Evolutionary conservation across 1,140 invertebrate species (phyloP).

Genomic region (Drosophila oshimai): DNA sequence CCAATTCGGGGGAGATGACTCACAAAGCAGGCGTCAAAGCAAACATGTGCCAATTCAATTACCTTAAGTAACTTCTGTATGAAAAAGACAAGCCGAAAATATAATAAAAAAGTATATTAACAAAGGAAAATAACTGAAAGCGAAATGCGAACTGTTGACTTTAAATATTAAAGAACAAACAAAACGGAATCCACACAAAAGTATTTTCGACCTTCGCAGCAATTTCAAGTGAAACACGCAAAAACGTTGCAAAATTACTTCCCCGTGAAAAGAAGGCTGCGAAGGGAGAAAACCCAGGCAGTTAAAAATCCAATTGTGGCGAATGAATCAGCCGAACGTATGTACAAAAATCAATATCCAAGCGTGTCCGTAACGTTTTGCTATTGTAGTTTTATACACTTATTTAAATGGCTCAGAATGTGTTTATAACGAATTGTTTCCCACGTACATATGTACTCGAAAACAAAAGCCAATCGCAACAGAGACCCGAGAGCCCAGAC

Average conservation of each 20-base stretch:
- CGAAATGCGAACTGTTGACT: constrained; percentile 44
- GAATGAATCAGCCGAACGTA: constrained; percentile 46
- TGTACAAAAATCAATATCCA: constrained; percentile 51
- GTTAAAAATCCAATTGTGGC: constrained; percentile 9
- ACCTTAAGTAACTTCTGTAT: constrained; percentile 10
- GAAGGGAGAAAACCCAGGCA: constrained; percentile 9
- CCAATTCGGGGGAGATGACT: constrained; percentile 8
- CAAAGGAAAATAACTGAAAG: constrained; percentile 44
- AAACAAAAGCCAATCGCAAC: background rate
- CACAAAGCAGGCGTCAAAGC: constrained; percentile 8
- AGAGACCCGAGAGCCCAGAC: background rate
- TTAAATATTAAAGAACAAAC: constrained; percentile 62
- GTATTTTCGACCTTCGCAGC: constrained; percentile 58
- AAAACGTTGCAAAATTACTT: constrained; percentile 61
- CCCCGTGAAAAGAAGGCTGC: constrained; percentile 15
- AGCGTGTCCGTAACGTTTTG: constrained; percentile 48
- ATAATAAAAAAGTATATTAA: background rate
- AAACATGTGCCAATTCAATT: constrained; percentile 32
- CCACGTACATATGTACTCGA: background rate
- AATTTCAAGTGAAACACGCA: constrained; percentile 63
- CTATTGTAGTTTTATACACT: constrained; percentile 9
- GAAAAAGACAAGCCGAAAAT: constrained; percentile 6
- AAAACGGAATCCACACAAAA: constrained; percentile 36
- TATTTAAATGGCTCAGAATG: constrained; percentile 9
- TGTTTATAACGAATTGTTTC: constrained; percentile 17